phyloP scores from a whole-genome alignment of 2,888 invertebrate species.

The Drosophila mimica region DNA sequence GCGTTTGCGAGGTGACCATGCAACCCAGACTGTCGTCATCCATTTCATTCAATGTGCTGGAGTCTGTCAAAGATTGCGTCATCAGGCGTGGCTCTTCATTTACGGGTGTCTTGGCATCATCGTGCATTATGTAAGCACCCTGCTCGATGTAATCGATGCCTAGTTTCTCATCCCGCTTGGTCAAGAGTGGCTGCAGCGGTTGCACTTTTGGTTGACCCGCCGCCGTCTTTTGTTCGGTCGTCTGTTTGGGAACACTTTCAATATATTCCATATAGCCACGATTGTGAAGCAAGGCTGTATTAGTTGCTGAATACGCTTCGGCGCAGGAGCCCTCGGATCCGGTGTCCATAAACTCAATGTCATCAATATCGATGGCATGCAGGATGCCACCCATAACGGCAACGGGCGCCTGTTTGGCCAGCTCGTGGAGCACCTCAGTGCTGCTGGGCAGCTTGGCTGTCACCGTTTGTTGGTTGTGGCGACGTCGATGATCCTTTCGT shows the following conservation, averaged over 20 bases:
- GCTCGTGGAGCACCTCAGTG: constrained; percentile 65
- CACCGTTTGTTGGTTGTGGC: constrained; percentile 42
- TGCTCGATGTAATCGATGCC: constrained; percentile 87
- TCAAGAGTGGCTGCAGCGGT: constrained; percentile 46
- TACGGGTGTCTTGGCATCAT: constrained; percentile 85
- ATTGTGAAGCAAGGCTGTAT: constrained; percentile 86
- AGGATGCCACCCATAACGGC: constrained; percentile 84
- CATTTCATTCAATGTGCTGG: constrained; percentile 84
- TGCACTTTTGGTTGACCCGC: constrained; percentile 23
- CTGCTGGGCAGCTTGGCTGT: constrained; percentile 81
- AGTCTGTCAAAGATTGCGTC: constrained; percentile 80
- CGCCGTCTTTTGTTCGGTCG: constrained; percentile 2
- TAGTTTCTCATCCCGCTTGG: constrained; percentile 84
- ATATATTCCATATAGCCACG: constrained; percentile 90
- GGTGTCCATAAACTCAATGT: constrained; percentile 94
- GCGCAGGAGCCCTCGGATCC: constrained; percentile 92
- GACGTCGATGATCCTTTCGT: constrained; percentile 80
- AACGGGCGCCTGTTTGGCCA: constrained; percentile 77
- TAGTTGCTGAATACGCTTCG: constrained; percentile 87
- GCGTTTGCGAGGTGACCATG: constrained; percentile 83
- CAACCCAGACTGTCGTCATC: constrained; percentile 88
- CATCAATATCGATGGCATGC: constrained; percentile 88
- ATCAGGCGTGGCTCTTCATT: constrained; percentile 82
- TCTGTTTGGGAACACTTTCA: constrained; percentile 74
- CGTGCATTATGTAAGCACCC: constrained; percentile 84